Percentiles rank a stretch among this genome's conserved stretches.
phyloP scores from a whole-genome alignment of 2,888 invertebrate species.

The Athripsodes cinereus region DNA sequence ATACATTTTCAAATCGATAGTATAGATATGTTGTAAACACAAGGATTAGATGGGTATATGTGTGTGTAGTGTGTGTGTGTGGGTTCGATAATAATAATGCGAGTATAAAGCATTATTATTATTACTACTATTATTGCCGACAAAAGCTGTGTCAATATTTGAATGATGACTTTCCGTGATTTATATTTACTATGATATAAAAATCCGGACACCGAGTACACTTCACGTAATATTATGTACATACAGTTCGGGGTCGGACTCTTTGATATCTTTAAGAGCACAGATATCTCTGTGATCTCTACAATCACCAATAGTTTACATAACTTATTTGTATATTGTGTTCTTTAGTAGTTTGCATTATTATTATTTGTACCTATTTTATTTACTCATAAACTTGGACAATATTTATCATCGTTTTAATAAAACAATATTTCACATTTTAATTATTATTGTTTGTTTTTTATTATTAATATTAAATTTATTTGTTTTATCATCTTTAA shows the following conservation, averaged over 20 bases:
- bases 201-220: constrained; percentile 8
- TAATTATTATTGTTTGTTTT: too few relatives aligned
- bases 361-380: too few relatives aligned
- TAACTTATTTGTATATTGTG: not conserved
- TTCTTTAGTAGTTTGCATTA: not conserved
- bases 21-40: constrained; percentile 23
- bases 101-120: too few relatives aligned
- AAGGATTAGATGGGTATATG: too few relatives aligned
- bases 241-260: not conserved
- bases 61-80: constrained; percentile 16
- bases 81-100: too few relatives aligned
- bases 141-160: constrained; percentile 27
- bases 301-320: not conserved
- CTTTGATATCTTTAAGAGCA: constrained; percentile 3
- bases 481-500: too few relatives aligned
- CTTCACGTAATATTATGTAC: not conserved
- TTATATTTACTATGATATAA: constrained; percentile 12
- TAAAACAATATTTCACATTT: too few relatives aligned
- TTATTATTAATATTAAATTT: too few relatives aligned
- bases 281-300: not conserved
- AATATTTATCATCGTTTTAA: too few relatives aligned
- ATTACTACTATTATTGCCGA: constrained; percentile 15
- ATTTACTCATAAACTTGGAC: too few relatives aligned
- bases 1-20: constrained; percentile 17
- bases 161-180: constrained; percentile 17